Base-by-base conservation (phyloP, 2,113 vertebrate genomes). In the Anarhynchus alexandrinus region DNA sequence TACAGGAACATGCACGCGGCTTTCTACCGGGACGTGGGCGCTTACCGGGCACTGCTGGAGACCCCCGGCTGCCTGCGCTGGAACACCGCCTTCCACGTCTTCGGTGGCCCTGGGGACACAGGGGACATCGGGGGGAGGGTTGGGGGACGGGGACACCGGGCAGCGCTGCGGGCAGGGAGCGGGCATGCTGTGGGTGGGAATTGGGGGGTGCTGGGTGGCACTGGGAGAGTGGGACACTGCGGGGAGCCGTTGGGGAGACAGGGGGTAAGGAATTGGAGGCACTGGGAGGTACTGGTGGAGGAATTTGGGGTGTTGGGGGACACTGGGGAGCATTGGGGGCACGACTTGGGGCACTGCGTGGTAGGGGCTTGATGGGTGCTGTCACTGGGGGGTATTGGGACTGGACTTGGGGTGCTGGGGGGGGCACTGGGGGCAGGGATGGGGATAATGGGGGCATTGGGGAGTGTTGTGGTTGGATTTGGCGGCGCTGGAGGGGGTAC, bases 31-130 rank as follows among this genome's bases (percentile, higher is more conserved):
- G 96, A 96, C 2, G 5, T 83, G 81, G 88, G 90, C 0, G 93
- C 94, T 3, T 96, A 95, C 81, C 72, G 64, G 72, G 93, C 54
- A 0, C 90, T 96, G 93, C 58, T 96, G 67, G 93, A 96, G 90
- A 95, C 27, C 15, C 94, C 96, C 0, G 94, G 90, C 2, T 93
- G 87, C 77, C 47, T 86, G 72, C 87, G 54, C 40, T 95, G 96
- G 96, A 54, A 91, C 5, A 2, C 7, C 0, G 76, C 94, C 27
- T 93, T 94, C 96, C 52, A 93, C 26, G 8, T 94, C 65, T 57
- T 94, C 1, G 92, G 95, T 96, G 82, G 16, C 34, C 8, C 8
- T 8, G 62, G 57, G 52, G 54, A 30, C 59, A 10, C 14, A 7
- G 61, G 61, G 61, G 25, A 27, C 61, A 62, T 12, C 2, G 43